Base-by-base conservation (phyloP, 2,888 invertebrate species). In the Drosophila pseudotakahashii region DNA sequence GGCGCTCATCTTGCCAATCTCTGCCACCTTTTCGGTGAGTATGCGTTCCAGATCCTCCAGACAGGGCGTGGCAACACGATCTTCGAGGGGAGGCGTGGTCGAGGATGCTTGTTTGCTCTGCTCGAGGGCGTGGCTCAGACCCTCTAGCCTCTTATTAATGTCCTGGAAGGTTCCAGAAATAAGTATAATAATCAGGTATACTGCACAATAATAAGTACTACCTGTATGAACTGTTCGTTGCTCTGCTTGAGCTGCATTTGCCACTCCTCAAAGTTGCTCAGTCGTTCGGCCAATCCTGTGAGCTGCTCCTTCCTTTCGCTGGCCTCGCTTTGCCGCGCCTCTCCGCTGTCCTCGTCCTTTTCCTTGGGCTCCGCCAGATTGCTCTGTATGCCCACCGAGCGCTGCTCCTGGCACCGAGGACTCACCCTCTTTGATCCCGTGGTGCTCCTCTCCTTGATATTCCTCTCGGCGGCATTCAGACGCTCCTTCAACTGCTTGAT, bases 401-500 rank as follows among this genome's bases (percentile, higher is more conserved):
- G 77, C 23, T 79, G 77, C 57, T 86, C 78, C 57, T 71, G 67
- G 0, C 68, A 26, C 26, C 26, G 69, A 5, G 77, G 70, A 54
- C 75, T 79, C 0, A 60, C 66, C 2, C 63, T 16, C 26, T 66
- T 75, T 1, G 59, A 51, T 4, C 59, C 78, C 2, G 57, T 62
- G 37, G 57, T 62, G 37, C 63, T 79, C 23, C 89, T 81, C 16
- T 90, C 87, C 57, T 85, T 91, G 57, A 94, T 93, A 9, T 93
- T 92, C 67, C 93, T 93, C 78, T 95, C 95, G 0, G 94, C 93
- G 47, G 92, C 92, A 87, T 94, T 95, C 1, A 95, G 87, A 23
- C 94, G 92, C 75, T 95, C 94, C 80, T 95, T 95, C 9, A 95
- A 85, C 39, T 93, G 93, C 81, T 95, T 95, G 41, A 95, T 94